Evolutionary conservation across 1,140 invertebrate species (phyloP).

Genomic region (Galendromus occidentalis): DNA sequence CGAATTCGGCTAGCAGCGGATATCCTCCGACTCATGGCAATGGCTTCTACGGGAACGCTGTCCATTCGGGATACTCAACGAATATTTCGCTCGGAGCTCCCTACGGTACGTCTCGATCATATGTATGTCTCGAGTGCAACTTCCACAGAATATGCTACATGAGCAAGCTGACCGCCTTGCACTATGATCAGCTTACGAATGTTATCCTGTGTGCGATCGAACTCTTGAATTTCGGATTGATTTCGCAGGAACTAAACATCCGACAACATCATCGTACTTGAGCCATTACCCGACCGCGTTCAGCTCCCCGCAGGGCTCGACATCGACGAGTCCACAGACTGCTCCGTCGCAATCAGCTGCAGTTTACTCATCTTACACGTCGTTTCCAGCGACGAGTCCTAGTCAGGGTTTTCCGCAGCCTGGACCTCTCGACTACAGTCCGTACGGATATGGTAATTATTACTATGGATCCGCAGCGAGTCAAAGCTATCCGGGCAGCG

Average conservation of each 20-base stretch:
- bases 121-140: no score
- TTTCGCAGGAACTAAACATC: background rate
- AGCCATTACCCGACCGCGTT: background rate
- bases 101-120: no score
- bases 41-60: no score
- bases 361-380: background rate
- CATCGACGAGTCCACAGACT: background rate
- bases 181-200: no score
- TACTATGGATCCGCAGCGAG: background rate
- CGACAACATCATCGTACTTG: background rate
- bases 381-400: background rate
- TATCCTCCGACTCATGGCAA: no score
- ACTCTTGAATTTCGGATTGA: no score
- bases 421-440: background rate
- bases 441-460: conserved; percentile 1
- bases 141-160: no score
- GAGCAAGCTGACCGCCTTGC: no score
- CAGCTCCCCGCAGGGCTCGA: background rate
- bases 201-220: no score
- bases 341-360: background rate
- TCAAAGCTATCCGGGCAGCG: background rate
- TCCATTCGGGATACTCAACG: no score
- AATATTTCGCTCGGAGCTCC: no score
- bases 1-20: no score
- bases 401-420: conserved; percentile 1